A percentile compares a stretch with the other conserved stretches of the same genome.
These are phyloP conservation scores for Microchirus variegatus DNA, from an alignment of 2,797 vertebrate species.

Conservation along the genomic window DNA sequence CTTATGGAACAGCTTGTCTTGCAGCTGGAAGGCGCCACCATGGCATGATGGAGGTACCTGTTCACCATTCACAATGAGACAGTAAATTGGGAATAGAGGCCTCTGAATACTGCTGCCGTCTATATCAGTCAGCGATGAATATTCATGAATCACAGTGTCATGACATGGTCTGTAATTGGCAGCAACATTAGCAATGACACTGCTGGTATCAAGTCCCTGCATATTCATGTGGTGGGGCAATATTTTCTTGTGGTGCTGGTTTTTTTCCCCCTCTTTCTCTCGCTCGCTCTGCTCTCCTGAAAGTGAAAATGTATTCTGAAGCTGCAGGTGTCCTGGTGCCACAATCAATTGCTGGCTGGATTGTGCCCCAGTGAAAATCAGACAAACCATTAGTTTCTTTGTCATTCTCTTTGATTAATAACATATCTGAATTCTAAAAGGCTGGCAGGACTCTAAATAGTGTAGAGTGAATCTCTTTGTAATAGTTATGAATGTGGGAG, in stretches of 20 bases:
- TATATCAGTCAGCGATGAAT: slow-evolving; percentile 85
- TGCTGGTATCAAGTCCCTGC: slow-evolving; percentile 84
- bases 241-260: slow-evolving; percentile 76
- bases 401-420: slow-evolving; percentile 79
- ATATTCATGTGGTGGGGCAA: slow-evolving; percentile 86
- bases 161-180: slow-evolving; percentile 90
- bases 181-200: slow-evolving; percentile 89
- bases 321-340: slow-evolving; percentile 84
- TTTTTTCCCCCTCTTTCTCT: slow-evolving; percentile 31
- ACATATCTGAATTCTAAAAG: slow-evolving; percentile 70
- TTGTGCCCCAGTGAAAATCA: slow-evolving; percentile 78
- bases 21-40: slow-evolving; percentile 80
- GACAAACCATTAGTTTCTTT: slow-evolving; percentile 77
- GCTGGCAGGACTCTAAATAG: slow-evolving; percentile 59
- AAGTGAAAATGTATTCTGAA: slow-evolving; percentile 84
- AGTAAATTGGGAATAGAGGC: slow-evolving; percentile 84
- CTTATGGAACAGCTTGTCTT: slow-evolving; percentile 86
- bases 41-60: slow-evolving; percentile 85
- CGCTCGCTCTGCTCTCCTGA: slow-evolving; percentile 36
- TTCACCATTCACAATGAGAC: slow-evolving; percentile 85
- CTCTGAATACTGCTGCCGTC: slow-evolving; percentile 77
- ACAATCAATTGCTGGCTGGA: slow-evolving; percentile 84
- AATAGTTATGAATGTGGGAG: slow-evolving; percentile 59
- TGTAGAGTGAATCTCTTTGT: slow-evolving; percentile 59
- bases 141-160: slow-evolving; percentile 88